Conservation (phyloP, 2,797 vertebrate species). For the Leptatherina wallacei region DNA sequence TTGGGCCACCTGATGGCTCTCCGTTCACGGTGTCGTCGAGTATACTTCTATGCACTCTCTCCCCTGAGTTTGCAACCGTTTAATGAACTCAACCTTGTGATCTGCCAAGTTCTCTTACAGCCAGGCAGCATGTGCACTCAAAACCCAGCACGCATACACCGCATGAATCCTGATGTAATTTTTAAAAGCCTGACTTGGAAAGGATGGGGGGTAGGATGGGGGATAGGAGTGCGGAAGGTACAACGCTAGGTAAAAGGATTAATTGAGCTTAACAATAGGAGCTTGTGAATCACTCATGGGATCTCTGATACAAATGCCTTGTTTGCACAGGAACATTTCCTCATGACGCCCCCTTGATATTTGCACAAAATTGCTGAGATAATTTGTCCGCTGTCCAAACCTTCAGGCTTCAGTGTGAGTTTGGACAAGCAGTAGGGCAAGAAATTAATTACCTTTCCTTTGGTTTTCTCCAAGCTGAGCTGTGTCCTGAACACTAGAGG, state of each 20-base stretch:
- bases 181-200: conserved; percentile 43
- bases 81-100: conserved; percentile 61
- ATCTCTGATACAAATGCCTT: conserved; percentile 62
- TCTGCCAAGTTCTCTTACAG: conserved; percentile 32
- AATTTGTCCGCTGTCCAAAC: conserved; percentile 51
- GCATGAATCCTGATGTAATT: conserved; percentile 34
- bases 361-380: conserved; percentile 54
- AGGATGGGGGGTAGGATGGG: conserved; percentile 3
- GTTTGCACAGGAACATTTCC: conserved; percentile 66
- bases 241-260: conserved; percentile 71
- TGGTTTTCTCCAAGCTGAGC: conserved; percentile 17
- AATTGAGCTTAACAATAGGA: conserved; percentile 70
- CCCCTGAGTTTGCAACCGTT: conserved; percentile 48
- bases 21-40: conserved; percentile 35
- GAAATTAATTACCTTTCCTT: conserved; percentile 52
- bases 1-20: conserved; percentile 73
- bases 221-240: conserved; percentile 35
- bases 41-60: conserved; percentile 37
- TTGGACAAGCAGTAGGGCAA: conserved; percentile 43
- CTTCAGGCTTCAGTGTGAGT: conserved; percentile 17
- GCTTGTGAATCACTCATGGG: conserved; percentile 52
- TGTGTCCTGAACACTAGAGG: conserved; percentile 2
- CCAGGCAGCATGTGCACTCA: conserved; percentile 3
- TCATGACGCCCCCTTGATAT: conserved; percentile 60
- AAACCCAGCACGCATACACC: conserved; percentile 1